phyloP scores from a whole-genome alignment of 2,797 vertebrate genomes.

The Heterohyrax brucei region DNA sequence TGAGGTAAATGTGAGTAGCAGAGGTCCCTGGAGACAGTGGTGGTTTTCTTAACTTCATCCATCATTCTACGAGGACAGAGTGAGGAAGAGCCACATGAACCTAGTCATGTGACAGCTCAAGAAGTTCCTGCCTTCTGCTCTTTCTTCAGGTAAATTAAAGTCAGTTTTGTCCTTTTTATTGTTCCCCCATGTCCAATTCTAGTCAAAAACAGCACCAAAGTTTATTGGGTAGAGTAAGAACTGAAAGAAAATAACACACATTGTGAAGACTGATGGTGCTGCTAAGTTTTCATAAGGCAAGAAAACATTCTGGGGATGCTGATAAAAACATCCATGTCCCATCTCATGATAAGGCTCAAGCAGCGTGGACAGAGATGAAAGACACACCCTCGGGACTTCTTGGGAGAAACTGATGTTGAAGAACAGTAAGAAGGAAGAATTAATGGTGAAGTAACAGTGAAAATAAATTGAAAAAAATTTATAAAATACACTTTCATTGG shows the following conservation, averaged over 20 bases:
- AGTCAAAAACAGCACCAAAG: constrained; percentile 12
- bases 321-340: not conserved
- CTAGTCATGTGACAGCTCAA: not conserved
- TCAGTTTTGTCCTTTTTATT: constrained; percentile 1
- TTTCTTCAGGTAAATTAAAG: constrained; percentile 36
- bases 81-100: not conserved
- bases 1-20: not conserved
- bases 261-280: not conserved
- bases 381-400: not conserved
- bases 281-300: not conserved
- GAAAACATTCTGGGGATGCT: not conserved
- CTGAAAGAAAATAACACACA: constrained; percentile 3
- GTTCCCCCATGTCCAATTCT: not conserved
- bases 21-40: not conserved
- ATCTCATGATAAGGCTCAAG: not conserved
- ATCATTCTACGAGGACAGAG: not conserved
- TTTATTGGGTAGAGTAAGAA: not conserved
- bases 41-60: not conserved
- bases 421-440: not conserved
- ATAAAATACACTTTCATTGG: not conserved
- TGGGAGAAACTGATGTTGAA: not conserved
- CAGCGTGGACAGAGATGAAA: not conserved
- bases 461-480: not conserved
- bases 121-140: constrained; percentile 3
- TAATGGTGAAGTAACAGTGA: not conserved